Evolutionary conservation across 1,140 invertebrate species (phyloP).

Genomic region (Drosophila burlai): DNA sequence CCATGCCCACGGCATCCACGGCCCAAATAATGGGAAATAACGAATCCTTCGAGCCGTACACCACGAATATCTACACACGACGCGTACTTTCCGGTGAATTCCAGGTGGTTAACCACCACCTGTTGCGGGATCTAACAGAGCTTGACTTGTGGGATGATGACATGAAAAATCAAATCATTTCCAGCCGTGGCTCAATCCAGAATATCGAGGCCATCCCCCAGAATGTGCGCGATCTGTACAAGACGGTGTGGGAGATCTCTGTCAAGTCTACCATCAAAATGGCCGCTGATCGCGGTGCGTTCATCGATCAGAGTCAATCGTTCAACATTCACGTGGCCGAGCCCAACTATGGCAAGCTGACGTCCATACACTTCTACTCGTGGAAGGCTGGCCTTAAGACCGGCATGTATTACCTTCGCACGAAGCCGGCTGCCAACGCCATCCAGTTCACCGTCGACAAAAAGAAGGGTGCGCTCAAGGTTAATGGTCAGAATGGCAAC

Average conservation of each 20-base stretch:
- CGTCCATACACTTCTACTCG: slow-evolving; percentile 99
- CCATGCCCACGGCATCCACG: slow-evolving; percentile 99
- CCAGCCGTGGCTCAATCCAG: slow-evolving; percentile 97
- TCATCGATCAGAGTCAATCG: slow-evolving; percentile 99
- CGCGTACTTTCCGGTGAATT: slow-evolving; percentile 96
- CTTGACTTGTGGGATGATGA: slow-evolving; percentile 96
- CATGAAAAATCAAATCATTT: slow-evolving; percentile 98
- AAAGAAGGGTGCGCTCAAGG: slow-evolving; percentile 86
- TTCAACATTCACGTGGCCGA: slow-evolving; percentile 98
- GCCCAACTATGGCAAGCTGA: slow-evolving; percentile 96
- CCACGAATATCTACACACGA: slow-evolving; percentile 98
- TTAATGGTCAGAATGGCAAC: slow-evolving; percentile 39
- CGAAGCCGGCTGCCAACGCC: slow-evolving; percentile 97
- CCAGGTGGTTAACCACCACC: slow-evolving; percentile 98
- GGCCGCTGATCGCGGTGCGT: slow-evolving; percentile 98
- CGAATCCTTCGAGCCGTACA: slow-evolving; percentile 99
- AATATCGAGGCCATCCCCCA: slow-evolving; percentile 95
- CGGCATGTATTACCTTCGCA: slow-evolving; percentile 99
- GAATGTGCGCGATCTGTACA: slow-evolving; percentile 96
- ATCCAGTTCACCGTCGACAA: slow-evolving; percentile 99
- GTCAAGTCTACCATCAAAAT: slow-evolving; percentile 98
- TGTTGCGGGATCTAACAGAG: slow-evolving; percentile 97
- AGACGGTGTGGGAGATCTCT: slow-evolving; percentile 99
- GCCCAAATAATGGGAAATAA: slow-evolving; percentile 99
- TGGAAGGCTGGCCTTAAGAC: slow-evolving; percentile 99